These are phyloP conservation scores for Holothuria leucospilota DNA, from an alignment of 53 echinoderm and acorn worm species.

Conservation along the genomic window DNA sequence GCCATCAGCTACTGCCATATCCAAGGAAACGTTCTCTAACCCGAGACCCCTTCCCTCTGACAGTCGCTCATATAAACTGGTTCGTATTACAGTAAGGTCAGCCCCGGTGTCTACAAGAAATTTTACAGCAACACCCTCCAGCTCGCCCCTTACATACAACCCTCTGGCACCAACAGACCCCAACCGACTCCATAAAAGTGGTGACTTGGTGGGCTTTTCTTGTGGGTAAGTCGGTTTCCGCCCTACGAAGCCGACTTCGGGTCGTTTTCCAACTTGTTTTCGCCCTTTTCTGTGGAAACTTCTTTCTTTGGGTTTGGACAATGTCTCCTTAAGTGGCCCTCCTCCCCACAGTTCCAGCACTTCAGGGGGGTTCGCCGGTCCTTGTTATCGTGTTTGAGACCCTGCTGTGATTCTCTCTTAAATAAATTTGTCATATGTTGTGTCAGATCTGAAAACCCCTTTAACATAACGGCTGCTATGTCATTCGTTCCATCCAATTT, in stretches of 20 bases:
- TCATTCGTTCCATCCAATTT: not conserved
- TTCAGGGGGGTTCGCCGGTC: not conserved
- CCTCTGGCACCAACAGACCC: not conserved
- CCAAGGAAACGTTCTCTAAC: not conserved
- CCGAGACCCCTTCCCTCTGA: not conserved
- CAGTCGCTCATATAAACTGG: not conserved
- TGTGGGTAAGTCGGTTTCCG: constrained; percentile 9
- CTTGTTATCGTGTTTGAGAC: too few relatives aligned
- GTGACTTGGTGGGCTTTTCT: not conserved
- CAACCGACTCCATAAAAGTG: too few relatives aligned
- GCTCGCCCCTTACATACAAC: too few relatives aligned
- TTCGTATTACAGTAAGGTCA: not conserved
- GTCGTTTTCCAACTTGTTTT: not conserved
- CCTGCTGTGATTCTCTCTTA: not conserved
- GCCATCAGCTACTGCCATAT: not conserved
- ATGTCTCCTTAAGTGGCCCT: constrained; percentile 21
- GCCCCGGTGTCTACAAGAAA: too few relatives aligned
- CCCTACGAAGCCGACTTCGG: too few relatives aligned
- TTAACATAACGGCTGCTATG: not conserved
- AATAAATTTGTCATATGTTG: too few relatives aligned
- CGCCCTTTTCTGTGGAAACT: not conserved
- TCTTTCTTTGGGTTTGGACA: not conserved
- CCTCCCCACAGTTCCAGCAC: constrained; percentile 38
- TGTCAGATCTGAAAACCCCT: constrained; percentile 2
- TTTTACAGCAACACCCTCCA: too few relatives aligned